Evolutionary conservation across 2,113 vertebrate species (phyloP), one percentile per base, ranked within the genome.

Genomic region (Archilochus colubris): DNA sequence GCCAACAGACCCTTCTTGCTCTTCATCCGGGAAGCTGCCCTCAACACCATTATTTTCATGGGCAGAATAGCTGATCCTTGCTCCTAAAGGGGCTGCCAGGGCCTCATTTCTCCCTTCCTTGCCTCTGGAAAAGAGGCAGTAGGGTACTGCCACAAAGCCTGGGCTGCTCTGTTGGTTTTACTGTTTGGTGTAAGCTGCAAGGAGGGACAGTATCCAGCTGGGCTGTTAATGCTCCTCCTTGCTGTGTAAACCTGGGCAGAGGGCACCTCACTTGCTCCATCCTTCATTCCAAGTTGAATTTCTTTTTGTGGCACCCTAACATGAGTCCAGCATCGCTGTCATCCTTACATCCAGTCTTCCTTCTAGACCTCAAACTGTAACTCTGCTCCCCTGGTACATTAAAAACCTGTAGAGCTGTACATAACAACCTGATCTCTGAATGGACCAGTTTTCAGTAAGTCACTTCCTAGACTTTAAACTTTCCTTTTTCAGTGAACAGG

Each of bases 1-100:
- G 99, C 99, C 73, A 97, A 99, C 90, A 97, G 97, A n/a, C 99
- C 99, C 9, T 99, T 99, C 97, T 97, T 99, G 88, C 96, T 99
- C 46, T 95, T 99, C 38, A 99, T 99, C 95, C 97, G 99, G 64
- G 99, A 99, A 96, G 97, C 98, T 0, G 86, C 96, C 82, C 98
- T 99, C 96, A 99, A 99, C 90, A 96, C 99, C 4, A 93, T 99
- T 69, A 96, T 99, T 95, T 99, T 99, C 96, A 97, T 98, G 80
- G 99, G 99, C 53, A 98, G 99, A 50, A 98, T 99, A 68, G 96
- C 98, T 30, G 79, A 99, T 89, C 99, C 99, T 44, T 99, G 99
- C 86, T 62, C 91, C 64, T 94, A 95, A 86, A 63, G 96, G 51
- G 86, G 67, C 74, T 75, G 12, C 12, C 46, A 6, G 70, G 54